phyloP scores from a whole-genome alignment of 2,113 vertebrate genomes.

The Laticauda colubrina region DNA sequence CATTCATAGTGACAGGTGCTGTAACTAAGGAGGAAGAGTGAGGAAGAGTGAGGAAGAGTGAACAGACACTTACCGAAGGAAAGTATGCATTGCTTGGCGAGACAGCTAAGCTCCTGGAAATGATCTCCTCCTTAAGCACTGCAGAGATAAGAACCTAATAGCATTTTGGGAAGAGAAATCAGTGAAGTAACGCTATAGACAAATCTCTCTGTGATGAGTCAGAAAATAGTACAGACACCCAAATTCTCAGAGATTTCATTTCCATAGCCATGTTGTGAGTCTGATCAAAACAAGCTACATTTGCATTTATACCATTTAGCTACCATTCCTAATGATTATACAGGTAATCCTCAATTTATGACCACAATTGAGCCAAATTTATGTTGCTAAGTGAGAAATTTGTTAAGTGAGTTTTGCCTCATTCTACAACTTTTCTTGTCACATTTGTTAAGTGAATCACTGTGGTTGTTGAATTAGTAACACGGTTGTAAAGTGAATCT shows the following conservation, averaged over 20 bases:
- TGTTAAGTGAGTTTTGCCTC: too few relatives aligned
- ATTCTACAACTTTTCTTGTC: too few relatives aligned
- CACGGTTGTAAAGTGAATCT: too few relatives aligned
- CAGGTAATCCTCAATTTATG: too few relatives aligned
- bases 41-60: not conserved
- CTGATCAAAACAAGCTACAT: not conserved
- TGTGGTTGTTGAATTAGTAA: too few relatives aligned
- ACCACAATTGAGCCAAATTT: too few relatives aligned
- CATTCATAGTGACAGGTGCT: constrained; percentile 52
- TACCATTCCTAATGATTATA: not conserved
- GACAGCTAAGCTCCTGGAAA: not conserved
- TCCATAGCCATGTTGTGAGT: not conserved
- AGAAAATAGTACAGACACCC: not conserved
- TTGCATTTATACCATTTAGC: not conserved
- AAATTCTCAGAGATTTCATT: not conserved
- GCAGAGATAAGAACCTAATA: not conserved
- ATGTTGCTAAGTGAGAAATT: too few relatives aligned
- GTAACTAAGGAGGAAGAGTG: not conserved
- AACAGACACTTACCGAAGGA: not conserved
- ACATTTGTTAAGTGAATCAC: too few relatives aligned
- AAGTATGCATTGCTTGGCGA: not conserved
- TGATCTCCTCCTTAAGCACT: constrained; percentile 7
- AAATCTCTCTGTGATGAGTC: not conserved
- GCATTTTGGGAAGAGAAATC: not conserved
- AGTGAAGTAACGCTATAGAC: not conserved